Evolutionary conservation across 2,888 invertebrate genomes (phyloP), one percentile per base, ranked within the genome.

Genomic region (Pyrocoelia pectoralis): DNA sequence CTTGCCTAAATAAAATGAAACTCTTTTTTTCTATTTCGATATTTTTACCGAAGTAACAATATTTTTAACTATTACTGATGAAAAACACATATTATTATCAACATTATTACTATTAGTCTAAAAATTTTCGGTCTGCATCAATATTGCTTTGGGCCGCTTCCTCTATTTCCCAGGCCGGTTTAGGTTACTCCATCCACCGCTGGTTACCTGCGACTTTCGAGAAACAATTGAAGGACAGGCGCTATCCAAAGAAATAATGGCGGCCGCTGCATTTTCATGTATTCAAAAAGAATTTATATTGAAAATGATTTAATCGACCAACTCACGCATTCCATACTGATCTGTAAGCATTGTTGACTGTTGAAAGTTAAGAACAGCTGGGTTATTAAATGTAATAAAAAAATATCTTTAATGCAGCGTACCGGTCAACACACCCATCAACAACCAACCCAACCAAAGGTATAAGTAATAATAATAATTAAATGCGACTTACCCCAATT

Each of bases 361-460:
- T 46, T 46, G 15, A 43, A 10, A 46, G 46, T 17, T 15, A 15
- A 6, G 18, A 46, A 54, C 63, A 58, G 63, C 63, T 63, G 56
- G 52, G 17, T 52, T 61, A 57, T 63, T 63, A 54, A 57, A 63
- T 54, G 54, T 43, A 46, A 17, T 15, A 46, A 46, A n/a, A n/a
- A 46, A 17, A 46, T 38, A 56, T 52, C 63, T 49, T 63, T 51
- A 29, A 63, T 63, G 43, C 43, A 63, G 33, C n/a, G n/a, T 50
- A 54, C 58, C 64, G 59, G 66, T 59, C 66, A 61, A 66, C 66
- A 66, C 61, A 62, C 66, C 62, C 61, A 61, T 58, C 33, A 55
- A 54, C 55, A 51, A 58, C 28, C 18, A 19, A 9, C 15, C 17
- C 3, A 46, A 8, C 9, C 14, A 46, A 46, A 17, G 17, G 10